Base-by-base conservation (phyloP, 2,888 invertebrate species). In the Melieria picta region DNA sequence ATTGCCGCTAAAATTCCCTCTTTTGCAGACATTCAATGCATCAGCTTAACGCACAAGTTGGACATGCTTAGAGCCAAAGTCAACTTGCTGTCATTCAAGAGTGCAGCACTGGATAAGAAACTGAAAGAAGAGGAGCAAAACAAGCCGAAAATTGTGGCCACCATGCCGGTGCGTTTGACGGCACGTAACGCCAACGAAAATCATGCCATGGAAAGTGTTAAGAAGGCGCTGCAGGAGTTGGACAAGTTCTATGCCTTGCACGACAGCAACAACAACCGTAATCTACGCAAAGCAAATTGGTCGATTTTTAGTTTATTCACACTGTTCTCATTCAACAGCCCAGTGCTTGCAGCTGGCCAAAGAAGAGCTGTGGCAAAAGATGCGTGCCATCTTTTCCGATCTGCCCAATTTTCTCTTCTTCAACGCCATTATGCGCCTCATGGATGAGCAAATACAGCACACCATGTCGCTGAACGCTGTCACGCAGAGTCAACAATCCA, bases 391-490 rank as follows among this genome's bases (percentile, higher is more conserved):
- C 10, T 86, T 86, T 64, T 74, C 77, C 3, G 80, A 84, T 48
- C 81, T 84, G 1, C 87, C 86, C 4, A 85, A 83, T 42, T 81
- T 81, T 48, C 69, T 81, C 48, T 78, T 86, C 5, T 84, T 85
- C 69, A 85, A 82, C 73, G 79, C 79, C 1, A 81, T 85, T 5
- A 77, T 85, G 72, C 82, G 82, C 42, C 72, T 80, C 3, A 86
- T 84, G 67, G 84, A 84, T 50, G 82, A 85, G 13, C 84, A 86
- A 73, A 65, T 85, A 11, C 84, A 85, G 57, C 74, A 83, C n/a
- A 77, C 85, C 4, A 82, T 82, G 78, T 68, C 76, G 0, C 69
- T 86, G 1, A 84, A 82, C 57, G 83, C 81, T 65, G 72, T 75
- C 1, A 71, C 65, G 5, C 11, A 48, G 2, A 56, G 68, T 4